Conservation (phyloP, 2,113 vertebrate genomes). For the Stegostoma tigrinum region DNA sequence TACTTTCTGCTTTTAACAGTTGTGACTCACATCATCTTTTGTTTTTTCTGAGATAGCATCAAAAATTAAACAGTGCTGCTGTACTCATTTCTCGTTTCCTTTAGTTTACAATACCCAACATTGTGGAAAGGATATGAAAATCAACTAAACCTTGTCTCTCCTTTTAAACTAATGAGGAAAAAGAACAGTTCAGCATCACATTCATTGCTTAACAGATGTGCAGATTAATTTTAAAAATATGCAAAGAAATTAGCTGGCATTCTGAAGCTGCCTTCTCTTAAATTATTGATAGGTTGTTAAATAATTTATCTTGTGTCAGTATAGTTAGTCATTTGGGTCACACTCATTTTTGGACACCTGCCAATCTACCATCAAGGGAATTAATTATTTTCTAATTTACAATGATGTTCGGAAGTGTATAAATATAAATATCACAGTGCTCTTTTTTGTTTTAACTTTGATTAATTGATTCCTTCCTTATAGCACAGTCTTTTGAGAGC, state of each 20-base stretch:
- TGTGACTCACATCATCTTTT: neutral
- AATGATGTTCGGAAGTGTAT: constrained; percentile 26
- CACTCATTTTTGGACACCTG: constrained; percentile 23
- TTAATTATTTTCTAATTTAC: constrained; percentile 36
- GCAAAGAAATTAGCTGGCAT: constrained; percentile 20
- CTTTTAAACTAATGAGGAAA: neutral
- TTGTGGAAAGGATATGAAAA: neutral
- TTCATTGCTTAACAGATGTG: constrained; percentile 9
- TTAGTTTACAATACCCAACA: neutral
- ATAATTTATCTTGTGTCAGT: constrained; percentile 25
- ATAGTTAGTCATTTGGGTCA: constrained; percentile 8
- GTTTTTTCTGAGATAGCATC: neutral
- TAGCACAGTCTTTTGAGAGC: neutral
- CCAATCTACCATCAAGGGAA: constrained; percentile 33
- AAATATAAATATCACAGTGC: constrained; percentile 26
- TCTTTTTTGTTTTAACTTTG: constrained; percentile 32
- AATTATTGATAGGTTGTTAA: constrained; percentile 32
- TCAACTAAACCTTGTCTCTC: neutral
- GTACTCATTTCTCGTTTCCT: neutral
- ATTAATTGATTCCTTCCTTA: constrained; percentile 11
- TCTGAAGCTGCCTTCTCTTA: neutral
- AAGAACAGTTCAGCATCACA: neutral
- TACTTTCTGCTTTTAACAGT: neutral
- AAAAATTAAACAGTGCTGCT: neutral
- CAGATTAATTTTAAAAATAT: constrained; percentile 26